These are phyloP conservation scores for Athalia rosae DNA, from an alignment of 2,888 invertebrate species.

Conservation along the genomic window DNA sequence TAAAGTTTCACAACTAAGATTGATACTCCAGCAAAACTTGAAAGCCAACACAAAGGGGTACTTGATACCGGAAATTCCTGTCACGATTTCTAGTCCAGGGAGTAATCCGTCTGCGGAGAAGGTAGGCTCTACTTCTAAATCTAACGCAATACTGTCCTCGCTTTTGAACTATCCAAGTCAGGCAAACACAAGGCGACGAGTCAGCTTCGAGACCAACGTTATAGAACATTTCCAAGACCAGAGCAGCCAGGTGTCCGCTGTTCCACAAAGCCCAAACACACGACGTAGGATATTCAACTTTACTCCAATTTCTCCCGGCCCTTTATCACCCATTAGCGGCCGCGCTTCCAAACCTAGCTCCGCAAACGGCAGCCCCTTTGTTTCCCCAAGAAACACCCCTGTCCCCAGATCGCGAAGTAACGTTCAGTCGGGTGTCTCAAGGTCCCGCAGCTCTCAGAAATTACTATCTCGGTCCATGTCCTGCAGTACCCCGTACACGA, in stretches of 20 bases:
- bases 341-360: constrained; percentile 79
- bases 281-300: constrained; percentile 89
- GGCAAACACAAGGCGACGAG: constrained; percentile 72
- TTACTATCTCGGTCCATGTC: constrained; percentile 68
- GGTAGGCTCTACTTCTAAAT: constrained; percentile 60
- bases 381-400: constrained; percentile 87
- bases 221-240: constrained; percentile 65
- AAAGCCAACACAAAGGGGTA: constrained; percentile 71
- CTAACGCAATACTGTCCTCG: constrained; percentile 67
- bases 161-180: constrained; percentile 65
- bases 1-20: constrained; percentile 84
- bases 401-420: constrained; percentile 80
- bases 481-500: constrained; percentile 66
- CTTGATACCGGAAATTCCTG: constrained; percentile 54
- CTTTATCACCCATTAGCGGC: constrained; percentile 79
- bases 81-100: constrained; percentile 49
- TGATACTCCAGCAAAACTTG: constrained; percentile 82
- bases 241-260: constrained; percentile 69
- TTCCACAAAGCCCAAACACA: constrained; percentile 86
- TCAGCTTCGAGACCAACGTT: constrained; percentile 77
- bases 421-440: constrained; percentile 74
- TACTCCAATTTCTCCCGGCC: constrained; percentile 89
- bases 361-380: constrained; percentile 86
- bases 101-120: constrained; percentile 60
- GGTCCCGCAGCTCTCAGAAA: constrained; percentile 62